These are phyloP conservation scores for Acestrorhynchus altus DNA, from an alignment of 2,797 vertebrate genomes.

Conservation along the genomic window DNA sequence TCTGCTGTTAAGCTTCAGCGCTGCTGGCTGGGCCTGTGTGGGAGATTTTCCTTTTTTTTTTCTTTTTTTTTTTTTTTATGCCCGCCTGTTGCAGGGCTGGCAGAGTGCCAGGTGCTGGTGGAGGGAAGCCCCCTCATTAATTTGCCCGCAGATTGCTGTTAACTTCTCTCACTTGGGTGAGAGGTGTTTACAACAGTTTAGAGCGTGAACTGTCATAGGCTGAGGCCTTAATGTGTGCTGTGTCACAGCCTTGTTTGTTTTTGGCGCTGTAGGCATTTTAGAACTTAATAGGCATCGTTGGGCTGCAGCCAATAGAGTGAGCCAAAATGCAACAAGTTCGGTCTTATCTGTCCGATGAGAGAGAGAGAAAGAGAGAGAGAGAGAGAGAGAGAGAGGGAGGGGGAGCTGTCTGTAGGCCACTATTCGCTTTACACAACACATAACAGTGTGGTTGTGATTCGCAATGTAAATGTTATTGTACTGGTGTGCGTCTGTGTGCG, in stretches of 20 bases:
- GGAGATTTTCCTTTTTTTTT: constrained; percentile 26
- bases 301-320: constrained; percentile 72
- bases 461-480: constrained; percentile 80
- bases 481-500: constrained; percentile 56
- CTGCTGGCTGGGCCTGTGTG: constrained; percentile 23
- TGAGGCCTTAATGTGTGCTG: constrained; percentile 74
- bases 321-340: constrained; percentile 62
- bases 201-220: constrained; percentile 74
- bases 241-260: constrained; percentile 65
- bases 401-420: constrained; percentile 60
- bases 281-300: constrained; percentile 71
- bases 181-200: constrained; percentile 76
- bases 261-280: constrained; percentile 67
- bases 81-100: constrained; percentile 79
- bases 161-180: constrained; percentile 74
- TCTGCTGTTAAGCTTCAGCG: constrained; percentile 36
- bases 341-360: constrained; percentile 8
- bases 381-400: not conserved
- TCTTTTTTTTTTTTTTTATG: not conserved
- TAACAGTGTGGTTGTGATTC: constrained; percentile 87
- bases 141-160: constrained; percentile 76
- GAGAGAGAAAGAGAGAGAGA: not conserved
- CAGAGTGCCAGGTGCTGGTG: constrained; percentile 74
- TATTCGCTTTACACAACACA: constrained; percentile 67
- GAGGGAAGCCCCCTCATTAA: constrained; percentile 75